A percentile compares a stretch with the other conserved stretches of the same genome.
phyloP scores from a whole-genome alignment of 2,113 vertebrate genomes.

The Cryptomyrus ogoouensis region DNA sequence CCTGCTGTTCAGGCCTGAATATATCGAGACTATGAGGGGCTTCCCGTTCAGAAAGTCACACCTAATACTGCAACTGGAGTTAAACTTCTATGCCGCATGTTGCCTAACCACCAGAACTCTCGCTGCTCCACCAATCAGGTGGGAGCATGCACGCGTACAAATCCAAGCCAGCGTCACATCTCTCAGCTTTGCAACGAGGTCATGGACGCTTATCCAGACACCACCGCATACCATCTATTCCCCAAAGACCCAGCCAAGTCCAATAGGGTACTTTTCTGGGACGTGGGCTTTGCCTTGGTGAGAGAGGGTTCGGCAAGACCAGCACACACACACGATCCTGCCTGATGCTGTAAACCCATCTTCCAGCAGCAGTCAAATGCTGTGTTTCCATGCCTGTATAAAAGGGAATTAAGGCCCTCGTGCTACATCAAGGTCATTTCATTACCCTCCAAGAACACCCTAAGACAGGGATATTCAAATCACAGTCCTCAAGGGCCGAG shows the following conservation, averaged over 20 bases:
- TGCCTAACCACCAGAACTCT: background rate
- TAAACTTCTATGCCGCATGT: background rate
- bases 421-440: background rate
- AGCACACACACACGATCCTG: background rate
- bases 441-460: background rate
- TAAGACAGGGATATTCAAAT: background rate
- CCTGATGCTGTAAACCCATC: background rate
- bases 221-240: conserved; percentile 30
- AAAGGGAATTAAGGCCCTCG: background rate
- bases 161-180: background rate
- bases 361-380: background rate
- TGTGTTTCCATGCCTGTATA: background rate
- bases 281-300: conserved; percentile 27
- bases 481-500: background rate
- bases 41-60: background rate
- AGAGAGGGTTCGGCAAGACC: background rate
- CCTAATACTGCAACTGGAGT: background rate
- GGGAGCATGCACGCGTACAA: background rate
- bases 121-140: background rate
- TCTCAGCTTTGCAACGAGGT: conserved; percentile 34
- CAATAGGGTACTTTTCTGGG: conserved; percentile 49
- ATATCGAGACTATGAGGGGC: background rate
- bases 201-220: conserved; percentile 45
- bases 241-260: conserved; percentile 26
- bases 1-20: background rate